phyloP scores from a whole-genome alignment of 2,797 vertebrate genomes.

The Acanthurus leucopareius region DNA sequence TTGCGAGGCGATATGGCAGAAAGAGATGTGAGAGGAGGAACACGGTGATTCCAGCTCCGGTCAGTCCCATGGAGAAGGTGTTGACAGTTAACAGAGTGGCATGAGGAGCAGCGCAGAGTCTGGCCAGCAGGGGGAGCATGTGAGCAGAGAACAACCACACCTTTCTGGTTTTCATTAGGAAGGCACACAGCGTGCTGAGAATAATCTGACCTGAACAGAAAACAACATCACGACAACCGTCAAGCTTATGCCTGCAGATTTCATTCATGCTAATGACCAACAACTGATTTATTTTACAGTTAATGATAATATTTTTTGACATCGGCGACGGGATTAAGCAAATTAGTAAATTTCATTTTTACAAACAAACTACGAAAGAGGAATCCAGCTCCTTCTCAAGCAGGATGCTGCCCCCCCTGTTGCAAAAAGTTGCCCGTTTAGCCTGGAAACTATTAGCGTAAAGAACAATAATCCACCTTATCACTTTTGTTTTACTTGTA shows the following conservation, averaged over 20 bases:
- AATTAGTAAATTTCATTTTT: not conserved
- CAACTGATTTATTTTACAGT: not conserved
- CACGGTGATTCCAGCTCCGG: conserved; percentile 66
- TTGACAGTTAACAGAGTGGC: conserved; percentile 72
- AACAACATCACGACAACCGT: not conserved
- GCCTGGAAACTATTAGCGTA: not conserved
- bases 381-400: not conserved
- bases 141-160: conserved; percentile 89
- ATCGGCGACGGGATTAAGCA: no score
- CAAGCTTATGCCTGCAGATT: not conserved
- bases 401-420: no score
- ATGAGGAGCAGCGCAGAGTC: conserved; percentile 79
- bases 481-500: not conserved
- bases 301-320: not conserved
- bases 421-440: not conserved
- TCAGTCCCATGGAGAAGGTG: conserved; percentile 83
- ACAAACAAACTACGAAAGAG: not conserved
- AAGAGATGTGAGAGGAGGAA: conserved; percentile 84
- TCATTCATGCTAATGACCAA: not conserved
- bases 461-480: not conserved
- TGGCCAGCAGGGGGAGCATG: conserved; percentile 87
- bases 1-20: conserved; percentile 85
- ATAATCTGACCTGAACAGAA: conserved; percentile 87
- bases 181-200: conserved; percentile 87
- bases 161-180: conserved; percentile 87